phyloP scores from a whole-genome alignment of 2,113 vertebrate genomes.

The Pteropus alecto region DNA sequence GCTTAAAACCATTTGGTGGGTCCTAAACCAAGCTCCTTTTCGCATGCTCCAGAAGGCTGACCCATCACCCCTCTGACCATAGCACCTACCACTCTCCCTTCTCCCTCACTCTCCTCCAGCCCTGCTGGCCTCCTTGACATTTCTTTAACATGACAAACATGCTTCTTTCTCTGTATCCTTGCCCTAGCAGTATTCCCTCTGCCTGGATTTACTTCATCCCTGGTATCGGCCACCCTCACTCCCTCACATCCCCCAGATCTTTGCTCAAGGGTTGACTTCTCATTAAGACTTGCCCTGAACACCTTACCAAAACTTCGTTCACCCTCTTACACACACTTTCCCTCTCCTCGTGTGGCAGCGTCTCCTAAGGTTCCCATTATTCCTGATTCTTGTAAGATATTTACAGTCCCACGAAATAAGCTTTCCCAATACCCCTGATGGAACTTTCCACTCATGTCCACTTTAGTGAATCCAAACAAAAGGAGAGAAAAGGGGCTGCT shows the following conservation, averaged over 20 bases:
- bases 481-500: background rate
- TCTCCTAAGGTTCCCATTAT: background rate
- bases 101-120: background rate
- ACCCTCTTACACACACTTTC: background rate
- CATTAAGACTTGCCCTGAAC: background rate
- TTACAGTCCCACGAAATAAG: background rate
- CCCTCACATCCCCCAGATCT: background rate
- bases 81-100: background rate
- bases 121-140: background rate
- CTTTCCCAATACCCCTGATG: background rate
- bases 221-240: background rate
- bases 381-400: constrained; percentile 26
- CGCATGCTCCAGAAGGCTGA: accelerated
- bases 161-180: background rate
- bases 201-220: background rate
- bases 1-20: background rate
- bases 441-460: background rate
- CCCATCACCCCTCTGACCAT: background rate
- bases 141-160: background rate
- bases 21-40: background rate
- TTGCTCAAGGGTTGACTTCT: background rate
- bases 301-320: background rate
- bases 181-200: background rate
- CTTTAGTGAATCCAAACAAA: background rate
- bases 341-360: background rate